Percentiles rank a stretch among this genome's conserved stretches.
Evolutionary conservation across 2,797 vertebrate species (phyloP).

Genomic region (Arrhamphus sclerolepis): DNA sequence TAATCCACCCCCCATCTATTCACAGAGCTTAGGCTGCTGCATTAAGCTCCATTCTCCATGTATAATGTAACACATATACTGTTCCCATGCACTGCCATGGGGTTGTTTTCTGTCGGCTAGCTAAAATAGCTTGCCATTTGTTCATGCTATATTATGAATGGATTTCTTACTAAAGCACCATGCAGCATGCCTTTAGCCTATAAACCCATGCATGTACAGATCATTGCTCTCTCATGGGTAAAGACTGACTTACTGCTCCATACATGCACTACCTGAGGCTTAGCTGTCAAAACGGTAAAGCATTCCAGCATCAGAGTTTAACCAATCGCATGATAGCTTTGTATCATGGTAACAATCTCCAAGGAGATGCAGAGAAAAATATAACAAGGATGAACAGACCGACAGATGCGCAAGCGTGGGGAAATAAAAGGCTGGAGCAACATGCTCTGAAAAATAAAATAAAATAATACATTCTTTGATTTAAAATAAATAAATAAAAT

Average conservation of each 20-base stretch:
- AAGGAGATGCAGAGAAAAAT: conserved; percentile 64
- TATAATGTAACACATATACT: conserved; percentile 36
- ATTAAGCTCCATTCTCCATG: conserved; percentile 38
- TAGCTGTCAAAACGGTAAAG: conserved; percentile 48
- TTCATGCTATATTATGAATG: conserved; percentile 39
- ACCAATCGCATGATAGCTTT: conserved; percentile 39
- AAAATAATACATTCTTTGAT: no score
- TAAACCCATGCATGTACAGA: conserved; percentile 3
- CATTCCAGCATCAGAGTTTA: conserved; percentile 39
- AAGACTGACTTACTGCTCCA: conserved; percentile 43
- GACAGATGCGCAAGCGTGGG: conserved; percentile 13
- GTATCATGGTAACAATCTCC: conserved; percentile 69
- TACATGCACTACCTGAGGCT: conserved; percentile 62
- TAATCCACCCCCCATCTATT: conserved; percentile 56
- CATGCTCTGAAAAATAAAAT: neutral
- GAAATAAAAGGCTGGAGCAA: conserved; percentile 9
- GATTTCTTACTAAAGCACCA: conserved; percentile 21
- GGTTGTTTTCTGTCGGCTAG: conserved; percentile 18
- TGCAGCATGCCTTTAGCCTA: conserved; percentile 20
- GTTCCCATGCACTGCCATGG: conserved; percentile 26
- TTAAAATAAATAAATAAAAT: no score
- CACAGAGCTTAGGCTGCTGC: conserved; percentile 39
- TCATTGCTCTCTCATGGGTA: neutral
- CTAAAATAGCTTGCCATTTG: conserved; percentile 41
- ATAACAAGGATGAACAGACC: conserved; percentile 53